phyloP scores from a whole-genome alignment of 2,113 vertebrate genomes.

The Rhadina sibilatrix region DNA sequence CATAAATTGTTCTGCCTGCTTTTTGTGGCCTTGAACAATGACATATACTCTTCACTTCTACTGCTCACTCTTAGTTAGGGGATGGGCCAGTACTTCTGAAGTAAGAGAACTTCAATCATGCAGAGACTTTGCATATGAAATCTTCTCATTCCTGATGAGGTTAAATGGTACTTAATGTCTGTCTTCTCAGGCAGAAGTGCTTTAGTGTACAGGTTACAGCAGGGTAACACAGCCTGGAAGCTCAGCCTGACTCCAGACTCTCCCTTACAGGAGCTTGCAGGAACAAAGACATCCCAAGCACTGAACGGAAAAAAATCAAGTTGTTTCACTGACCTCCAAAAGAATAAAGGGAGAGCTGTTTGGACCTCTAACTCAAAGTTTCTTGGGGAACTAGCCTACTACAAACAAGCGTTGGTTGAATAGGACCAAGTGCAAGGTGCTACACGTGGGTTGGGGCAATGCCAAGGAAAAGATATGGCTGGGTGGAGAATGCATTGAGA shows the following conservation, averaged over 20 bases:
- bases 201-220: not conserved
- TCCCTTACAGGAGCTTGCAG: not conserved
- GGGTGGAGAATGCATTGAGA: not conserved
- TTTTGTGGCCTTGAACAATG: not conserved
- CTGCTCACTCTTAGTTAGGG: not conserved
- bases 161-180: not conserved
- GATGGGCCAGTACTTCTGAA: not conserved
- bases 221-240: not conserved
- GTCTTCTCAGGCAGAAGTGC: not conserved
- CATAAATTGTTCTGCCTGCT: not conserved
- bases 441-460: fast-evolving
- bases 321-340: not conserved
- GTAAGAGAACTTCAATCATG: not conserved
- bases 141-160: not conserved
- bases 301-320: not conserved
- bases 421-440: not conserved
- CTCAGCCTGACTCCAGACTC: not conserved
- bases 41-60: not conserved
- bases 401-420: not conserved
- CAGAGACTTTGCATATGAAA: not conserved
- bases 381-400: not conserved
- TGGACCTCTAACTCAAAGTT: not conserved
- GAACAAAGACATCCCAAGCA: not conserved
- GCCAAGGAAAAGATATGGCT: not conserved
- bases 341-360: not conserved